A percentile compares a stretch with the other conserved stretches of the same genome.
phyloP scores from a whole-genome alignment of 2,113 vertebrate genomes.

The Poecile atricapillus region DNA sequence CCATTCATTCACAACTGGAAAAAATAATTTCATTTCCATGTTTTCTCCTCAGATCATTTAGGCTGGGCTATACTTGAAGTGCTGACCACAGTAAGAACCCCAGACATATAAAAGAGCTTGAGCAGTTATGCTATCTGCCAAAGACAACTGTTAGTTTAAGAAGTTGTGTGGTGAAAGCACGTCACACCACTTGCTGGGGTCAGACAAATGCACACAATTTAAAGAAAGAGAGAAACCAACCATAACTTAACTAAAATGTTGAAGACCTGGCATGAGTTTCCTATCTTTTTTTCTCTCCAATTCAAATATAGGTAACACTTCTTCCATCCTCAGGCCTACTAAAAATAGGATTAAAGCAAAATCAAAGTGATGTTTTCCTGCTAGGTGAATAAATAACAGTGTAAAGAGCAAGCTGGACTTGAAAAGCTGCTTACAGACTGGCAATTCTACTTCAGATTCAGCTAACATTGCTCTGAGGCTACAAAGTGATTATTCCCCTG shows the following conservation, averaged over 20 bases:
- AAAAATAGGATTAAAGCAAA: background rate
- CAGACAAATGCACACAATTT: constrained; percentile 4
- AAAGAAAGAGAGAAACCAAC: background rate
- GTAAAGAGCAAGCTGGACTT: background rate
- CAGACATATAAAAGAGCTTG: constrained; percentile 55
- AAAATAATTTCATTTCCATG: constrained; percentile 11
- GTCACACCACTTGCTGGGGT: background rate
- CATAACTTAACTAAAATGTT: background rate
- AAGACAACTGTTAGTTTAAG: constrained; percentile 65
- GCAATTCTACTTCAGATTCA: background rate
- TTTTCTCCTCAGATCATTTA: constrained; percentile 43
- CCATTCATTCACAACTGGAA: constrained; percentile 26
- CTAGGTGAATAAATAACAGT: background rate
- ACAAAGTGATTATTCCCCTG: background rate
- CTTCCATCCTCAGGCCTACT: background rate
- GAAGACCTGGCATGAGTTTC: background rate
- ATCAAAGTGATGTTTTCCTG: background rate
- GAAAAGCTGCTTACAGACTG: background rate
- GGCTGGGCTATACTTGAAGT: constrained; percentile 10
- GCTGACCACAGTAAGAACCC: constrained; percentile 51
- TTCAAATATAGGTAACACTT: background rate
- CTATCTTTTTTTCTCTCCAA: background rate
- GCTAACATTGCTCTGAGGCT: background rate
- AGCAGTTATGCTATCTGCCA: constrained; percentile 45
- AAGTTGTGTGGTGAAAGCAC: constrained; percentile 10